Base-by-base conservation (phyloP, 2,113 vertebrate genomes). In the Corydoras maculifer region DNA sequence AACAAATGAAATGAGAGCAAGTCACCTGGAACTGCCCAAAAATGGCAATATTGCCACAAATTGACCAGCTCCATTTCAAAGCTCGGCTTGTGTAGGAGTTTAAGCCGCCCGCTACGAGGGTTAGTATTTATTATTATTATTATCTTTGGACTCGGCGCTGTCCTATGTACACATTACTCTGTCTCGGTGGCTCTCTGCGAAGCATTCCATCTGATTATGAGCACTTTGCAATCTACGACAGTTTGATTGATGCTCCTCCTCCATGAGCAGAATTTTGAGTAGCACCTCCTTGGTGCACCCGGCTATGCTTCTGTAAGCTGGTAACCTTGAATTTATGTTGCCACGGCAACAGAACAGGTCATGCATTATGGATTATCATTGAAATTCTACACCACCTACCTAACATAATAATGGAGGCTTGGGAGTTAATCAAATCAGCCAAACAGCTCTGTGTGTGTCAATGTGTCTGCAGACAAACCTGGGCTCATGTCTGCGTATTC, bases 311-410 rank as follows among this genome's bases (percentile, higher is more conserved):
- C 92, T 91, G 91, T 68, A 74, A 91, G 91, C 62, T 84, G 83
- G 92, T 93, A 94, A 94, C 93, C 93, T 94, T 94, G 93, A 94
- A 94, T 93, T 94, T 94, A 92, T 93, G 92, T 94, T 93, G 87
- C 92, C 91, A 93, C 91, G 90, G 91, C 9, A 84, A 94, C 92
- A 89, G 79, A 90, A 90, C 75, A 91, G 91, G 92, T 94, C 92
- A 94, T 94, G 92, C 93, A 94, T 94, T 94, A 94, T 94, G 93
- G 92, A 94, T 94, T 91, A 93, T 92, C 92, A 93, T 93, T 93
- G 93, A 94, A 94, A 94, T 94, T 93, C 92, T 92, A 93, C 93
- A 93, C 92, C 91, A 81, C 91, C 92, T 93, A 93, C 92, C 92
- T 92, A 91, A 91, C 91, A 93, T 93, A 93, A 94, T 94, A 83